phyloP scores from a whole-genome alignment of 1,140 invertebrate species.

The Hetaerina americana region DNA sequence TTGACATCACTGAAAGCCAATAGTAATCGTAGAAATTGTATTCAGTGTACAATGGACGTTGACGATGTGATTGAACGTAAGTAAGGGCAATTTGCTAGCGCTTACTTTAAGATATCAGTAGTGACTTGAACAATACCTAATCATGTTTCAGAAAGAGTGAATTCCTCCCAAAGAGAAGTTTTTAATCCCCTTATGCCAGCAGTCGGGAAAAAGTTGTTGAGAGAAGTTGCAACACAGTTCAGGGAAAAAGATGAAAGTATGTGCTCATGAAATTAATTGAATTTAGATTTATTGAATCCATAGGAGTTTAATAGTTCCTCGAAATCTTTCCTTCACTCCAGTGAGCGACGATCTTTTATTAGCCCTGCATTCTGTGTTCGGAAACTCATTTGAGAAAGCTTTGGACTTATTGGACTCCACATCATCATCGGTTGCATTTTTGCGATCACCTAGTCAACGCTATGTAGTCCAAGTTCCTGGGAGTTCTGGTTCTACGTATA shows the following conservation, averaged over 20 bases:
- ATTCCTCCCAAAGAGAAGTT: too few species aligned
- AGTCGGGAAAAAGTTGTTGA: background rate
- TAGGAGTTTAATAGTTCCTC: background rate
- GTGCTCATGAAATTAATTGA: background rate
- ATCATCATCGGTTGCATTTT: background rate
- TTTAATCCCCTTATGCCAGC: background rate
- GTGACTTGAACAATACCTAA: too few species aligned
- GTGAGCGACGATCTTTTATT: conserved; percentile 38
- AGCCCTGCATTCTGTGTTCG: conserved; percentile 39
- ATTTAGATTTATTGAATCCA: background rate
- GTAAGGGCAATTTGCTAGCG: too few species aligned
- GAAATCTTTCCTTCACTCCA: conserved; percentile 12
- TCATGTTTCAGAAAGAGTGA: too few species aligned
- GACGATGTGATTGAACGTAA: too few species aligned
- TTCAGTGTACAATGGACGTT: too few species aligned
- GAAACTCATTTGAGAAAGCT: conserved; percentile 36
- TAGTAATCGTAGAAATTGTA: too few species aligned
- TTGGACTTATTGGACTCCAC: conserved; percentile 41
- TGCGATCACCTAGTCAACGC: conserved; percentile 16
- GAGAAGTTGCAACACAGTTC: background rate
- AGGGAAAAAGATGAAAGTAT: background rate
- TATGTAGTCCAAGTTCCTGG: conserved; percentile 40
- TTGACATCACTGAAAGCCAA: too few species aligned
- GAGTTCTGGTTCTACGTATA: conserved; percentile 38
- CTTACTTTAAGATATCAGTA: too few species aligned